These are phyloP conservation scores for Pterobdella sp. DNA, from an alignment of 2,888 invertebrate genomes.

Conservation along the genomic window DNA sequence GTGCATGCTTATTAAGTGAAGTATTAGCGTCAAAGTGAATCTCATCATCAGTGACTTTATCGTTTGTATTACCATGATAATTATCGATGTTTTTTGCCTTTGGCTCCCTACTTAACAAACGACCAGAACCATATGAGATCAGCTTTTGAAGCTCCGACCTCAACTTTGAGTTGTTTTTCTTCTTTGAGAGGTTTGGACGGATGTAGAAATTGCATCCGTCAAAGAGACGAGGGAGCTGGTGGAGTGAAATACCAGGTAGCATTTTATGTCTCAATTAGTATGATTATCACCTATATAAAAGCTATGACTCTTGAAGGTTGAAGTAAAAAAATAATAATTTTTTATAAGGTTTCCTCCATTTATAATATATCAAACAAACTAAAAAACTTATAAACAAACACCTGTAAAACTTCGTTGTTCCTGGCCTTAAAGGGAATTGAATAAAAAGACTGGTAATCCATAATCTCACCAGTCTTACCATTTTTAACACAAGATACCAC, in stretches of 20 bases:
- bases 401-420: slow-evolving; percentile 3
- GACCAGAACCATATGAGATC: slow-evolving; percentile 10
- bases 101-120: slow-evolving; percentile 9
- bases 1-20: background rate
- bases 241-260: background rate
- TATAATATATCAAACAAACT: background rate
- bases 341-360: too few species aligned
- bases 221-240: slow-evolving; percentile 15
- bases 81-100: slow-evolving; percentile 10
- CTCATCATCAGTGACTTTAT: background rate
- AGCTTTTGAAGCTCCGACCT: slow-evolving; percentile 9
- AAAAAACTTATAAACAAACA: background rate
- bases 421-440: background rate
- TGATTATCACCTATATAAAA: background rate
- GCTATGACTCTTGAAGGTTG: too few species aligned
- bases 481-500: background rate
- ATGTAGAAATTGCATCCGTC: slow-evolving; percentile 24
- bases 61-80: too few species aligned
- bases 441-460: background rate
- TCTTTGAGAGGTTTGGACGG: background rate
- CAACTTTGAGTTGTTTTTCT: background rate
- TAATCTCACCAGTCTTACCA: background rate
- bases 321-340: too few species aligned
- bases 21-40: background rate
- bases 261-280: background rate